Base-by-base conservation (phyloP, 2,797 vertebrate genomes). In the Sebastes glaucus region DNA sequence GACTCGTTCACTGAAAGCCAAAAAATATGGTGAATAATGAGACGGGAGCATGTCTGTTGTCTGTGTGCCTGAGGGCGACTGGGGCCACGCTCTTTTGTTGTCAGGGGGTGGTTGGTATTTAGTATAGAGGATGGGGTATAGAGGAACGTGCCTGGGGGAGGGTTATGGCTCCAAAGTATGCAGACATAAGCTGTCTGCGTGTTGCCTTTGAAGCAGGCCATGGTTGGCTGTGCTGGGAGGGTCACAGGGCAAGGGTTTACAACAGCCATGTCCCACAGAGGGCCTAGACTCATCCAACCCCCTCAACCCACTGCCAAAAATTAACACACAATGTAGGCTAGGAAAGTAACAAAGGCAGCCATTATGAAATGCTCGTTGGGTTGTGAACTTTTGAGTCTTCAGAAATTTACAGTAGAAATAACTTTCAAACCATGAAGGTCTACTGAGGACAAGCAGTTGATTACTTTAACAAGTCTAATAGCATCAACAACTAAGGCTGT, bases 201-300 rank as follows among this genome's bases (percentile, higher is more conserved):
- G 84, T 72, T 71, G 78, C 73, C 83, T 93, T 89, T 93, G 87
- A 93, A 89, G 85, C 73, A 60, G 82, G 73, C 77, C 42, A 68
- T 66, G 74, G 85, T 55, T 82, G 82, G 77, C 78, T 85, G 76
- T 87, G 72, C 86, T 84, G 64, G 52, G 75, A 79, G 81, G 89
- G 87, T 86, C 88, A 91, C 64, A 88, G 89, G 87, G 88, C 64
- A 74, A 85, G 77, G 67, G 83, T 78, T 87, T 90, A 84, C 81
- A 87, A 82, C 76, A 89, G 60, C 78, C 38, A 81, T 49, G 61
- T 77, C 77, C 86, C 83, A 78, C 83, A 82, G 85, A 82, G 80
- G 87, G 77, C 28, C 53, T 72, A 57, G 66, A 75, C 87, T 78
- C 66, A 69, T 77, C 77, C 66, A 70, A 63, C 67, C 68, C 14